Evolutionary conservation across 2,113 vertebrate genomes (phyloP).

Genomic region (Osmerus eperlanus): DNA sequence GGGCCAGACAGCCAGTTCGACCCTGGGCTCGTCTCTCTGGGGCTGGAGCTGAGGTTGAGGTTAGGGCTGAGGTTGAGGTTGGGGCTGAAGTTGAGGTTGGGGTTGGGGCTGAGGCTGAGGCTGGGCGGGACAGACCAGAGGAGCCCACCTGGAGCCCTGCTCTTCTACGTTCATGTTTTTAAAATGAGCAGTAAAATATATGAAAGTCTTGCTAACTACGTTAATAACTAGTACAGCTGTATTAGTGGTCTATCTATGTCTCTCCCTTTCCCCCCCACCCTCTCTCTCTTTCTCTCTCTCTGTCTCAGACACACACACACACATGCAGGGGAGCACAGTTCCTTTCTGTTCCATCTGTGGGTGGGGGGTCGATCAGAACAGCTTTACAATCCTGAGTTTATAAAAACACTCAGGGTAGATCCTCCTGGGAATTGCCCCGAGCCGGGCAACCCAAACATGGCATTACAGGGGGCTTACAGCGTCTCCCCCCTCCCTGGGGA

Average conservation of each 20-base stretch:
- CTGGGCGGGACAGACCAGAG: background rate
- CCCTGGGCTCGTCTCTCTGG: background rate
- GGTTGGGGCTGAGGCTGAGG: no score
- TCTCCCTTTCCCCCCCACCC: no score
- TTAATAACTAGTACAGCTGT: no score
- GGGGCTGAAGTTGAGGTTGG: no score
- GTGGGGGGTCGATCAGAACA: conserved; percentile 61
- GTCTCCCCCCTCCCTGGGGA: conserved; percentile 49
- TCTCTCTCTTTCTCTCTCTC: background rate
- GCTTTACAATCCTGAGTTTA: conserved; percentile 62
- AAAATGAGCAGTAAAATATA: no score
- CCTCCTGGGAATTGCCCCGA: conserved; percentile 63
- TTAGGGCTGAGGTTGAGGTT: no score
- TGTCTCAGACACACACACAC: background rate
- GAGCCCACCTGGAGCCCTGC: background rate
- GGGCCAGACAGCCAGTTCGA: background rate
- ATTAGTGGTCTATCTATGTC: no score
- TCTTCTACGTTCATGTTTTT: background rate
- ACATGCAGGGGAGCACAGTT: conserved; percentile 23
- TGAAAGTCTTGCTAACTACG: no score
- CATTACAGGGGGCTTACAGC: conserved; percentile 61
- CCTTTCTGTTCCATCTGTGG: conserved; percentile 50
- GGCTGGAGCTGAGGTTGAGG: background rate
- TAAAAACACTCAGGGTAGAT: conserved; percentile 48
- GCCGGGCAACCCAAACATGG: conserved; percentile 63